These are phyloP conservation scores for Orius laevigatus DNA, from an alignment of 1,140 invertebrate genomes.

Conservation along the genomic window DNA sequence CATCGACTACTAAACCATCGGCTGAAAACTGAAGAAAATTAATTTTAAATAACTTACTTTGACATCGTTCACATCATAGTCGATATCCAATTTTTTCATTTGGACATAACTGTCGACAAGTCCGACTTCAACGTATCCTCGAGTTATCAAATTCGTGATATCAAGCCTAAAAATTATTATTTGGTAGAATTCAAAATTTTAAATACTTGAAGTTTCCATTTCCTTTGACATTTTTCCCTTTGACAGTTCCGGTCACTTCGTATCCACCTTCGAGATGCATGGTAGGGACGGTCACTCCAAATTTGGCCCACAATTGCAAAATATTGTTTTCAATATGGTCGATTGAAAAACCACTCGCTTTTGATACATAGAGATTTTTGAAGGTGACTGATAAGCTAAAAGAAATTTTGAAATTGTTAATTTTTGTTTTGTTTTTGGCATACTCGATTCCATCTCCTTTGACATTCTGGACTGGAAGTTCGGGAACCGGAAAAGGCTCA, in stretches of 20 bases:
- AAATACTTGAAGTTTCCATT: slow-evolving; percentile 11
- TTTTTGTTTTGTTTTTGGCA: background rate
- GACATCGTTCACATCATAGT: slow-evolving; percentile 1
- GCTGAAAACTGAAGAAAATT: slow-evolving; percentile 8
- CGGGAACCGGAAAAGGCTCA: slow-evolving; percentile 10
- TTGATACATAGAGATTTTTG: slow-evolving; percentile 4
- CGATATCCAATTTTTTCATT: slow-evolving; percentile 5
- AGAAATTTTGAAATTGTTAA: background rate
- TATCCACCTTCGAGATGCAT: slow-evolving; percentile 6
- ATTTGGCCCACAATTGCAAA: slow-evolving; percentile 11
- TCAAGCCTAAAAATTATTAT: slow-evolving; percentile 5
- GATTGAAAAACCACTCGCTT: slow-evolving; percentile 10
- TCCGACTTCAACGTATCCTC: slow-evolving; percentile 2
- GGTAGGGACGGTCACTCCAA: slow-evolving; percentile 7
- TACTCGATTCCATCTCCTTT: slow-evolving; percentile 9
- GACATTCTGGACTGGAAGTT: slow-evolving; percentile 7
- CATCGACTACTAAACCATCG: slow-evolving; percentile 3
- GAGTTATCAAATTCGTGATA: background rate
- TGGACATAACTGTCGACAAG: slow-evolving; percentile 3
- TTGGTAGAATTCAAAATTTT: background rate
- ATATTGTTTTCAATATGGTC: slow-evolving; percentile 13
- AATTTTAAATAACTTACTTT: slow-evolving; percentile 3
- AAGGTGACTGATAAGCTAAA: slow-evolving; percentile 2
- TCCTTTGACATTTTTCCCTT: slow-evolving; percentile 5
- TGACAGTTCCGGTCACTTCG: slow-evolving; percentile 3